phyloP scores from a whole-genome alignment of 2,113 vertebrate species.

The Prionailurus viverrinus region DNA sequence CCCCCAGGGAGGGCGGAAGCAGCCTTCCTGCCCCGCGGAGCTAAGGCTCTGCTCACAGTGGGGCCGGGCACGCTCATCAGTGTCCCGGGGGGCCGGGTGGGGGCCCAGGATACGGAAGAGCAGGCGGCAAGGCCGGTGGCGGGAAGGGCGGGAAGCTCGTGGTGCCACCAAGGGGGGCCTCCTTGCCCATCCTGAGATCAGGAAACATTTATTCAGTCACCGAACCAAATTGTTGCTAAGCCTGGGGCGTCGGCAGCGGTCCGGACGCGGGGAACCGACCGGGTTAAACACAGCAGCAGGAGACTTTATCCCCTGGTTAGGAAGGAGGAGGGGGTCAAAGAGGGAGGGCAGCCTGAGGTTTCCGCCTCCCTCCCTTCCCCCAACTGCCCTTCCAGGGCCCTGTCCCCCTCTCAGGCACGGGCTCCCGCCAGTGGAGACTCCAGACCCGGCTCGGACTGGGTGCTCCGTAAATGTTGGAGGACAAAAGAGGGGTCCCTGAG shows the following conservation, averaged over 20 bases:
- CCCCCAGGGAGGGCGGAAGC: background rate
- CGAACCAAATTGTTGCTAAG: background rate
- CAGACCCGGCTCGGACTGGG: background rate
- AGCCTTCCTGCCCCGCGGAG: too few relatives aligned
- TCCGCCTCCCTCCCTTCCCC: too few relatives aligned
- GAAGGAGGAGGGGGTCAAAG: background rate
- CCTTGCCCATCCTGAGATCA: background rate
- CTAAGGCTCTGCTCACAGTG: fast-evolving
- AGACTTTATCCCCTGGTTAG: too few relatives aligned
- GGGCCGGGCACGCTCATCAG: background rate
- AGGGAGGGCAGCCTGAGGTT: fast-evolving
- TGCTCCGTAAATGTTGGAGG: background rate
- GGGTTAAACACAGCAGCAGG: background rate
- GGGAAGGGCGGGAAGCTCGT: too few relatives aligned
- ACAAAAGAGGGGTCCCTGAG: background rate
- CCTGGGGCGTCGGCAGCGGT: background rate
- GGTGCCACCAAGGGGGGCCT: background rate
- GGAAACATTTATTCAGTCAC: background rate
- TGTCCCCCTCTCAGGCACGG: too few relatives aligned
- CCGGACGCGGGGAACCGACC: background rate
- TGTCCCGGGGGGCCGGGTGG: background rate
- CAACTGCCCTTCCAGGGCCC: background rate
- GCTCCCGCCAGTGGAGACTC: background rate
- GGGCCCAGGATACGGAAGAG: background rate
- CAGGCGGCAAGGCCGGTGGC: too few relatives aligned